Evolutionary conservation across 2,113 vertebrate genomes (phyloP).

Genomic region (Cisticola juncidis): DNA sequence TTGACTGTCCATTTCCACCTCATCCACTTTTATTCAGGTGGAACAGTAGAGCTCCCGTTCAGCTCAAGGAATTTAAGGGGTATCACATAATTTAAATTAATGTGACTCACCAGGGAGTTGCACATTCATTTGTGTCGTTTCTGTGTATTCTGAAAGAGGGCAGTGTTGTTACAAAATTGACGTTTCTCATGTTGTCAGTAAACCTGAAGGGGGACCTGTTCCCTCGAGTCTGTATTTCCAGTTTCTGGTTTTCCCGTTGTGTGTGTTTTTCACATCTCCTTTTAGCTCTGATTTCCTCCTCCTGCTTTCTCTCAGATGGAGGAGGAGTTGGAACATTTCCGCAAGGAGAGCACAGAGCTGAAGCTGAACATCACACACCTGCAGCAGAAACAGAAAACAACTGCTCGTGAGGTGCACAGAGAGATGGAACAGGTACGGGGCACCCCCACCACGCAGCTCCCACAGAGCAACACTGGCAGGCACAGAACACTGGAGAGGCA

Average conservation of each 20-base stretch:
- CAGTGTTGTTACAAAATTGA: slow-evolving; percentile 37
- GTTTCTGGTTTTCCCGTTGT: not conserved
- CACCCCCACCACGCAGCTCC: not conserved
- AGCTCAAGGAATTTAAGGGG: not conserved
- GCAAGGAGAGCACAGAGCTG: slow-evolving; percentile 80
- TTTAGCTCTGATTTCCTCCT: not conserved
- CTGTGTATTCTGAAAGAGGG: slow-evolving; percentile 14
- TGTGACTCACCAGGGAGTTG: not conserved
- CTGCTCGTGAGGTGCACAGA: slow-evolving; percentile 75
- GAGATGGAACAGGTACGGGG: slow-evolving; percentile 82
- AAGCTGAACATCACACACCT: slow-evolving; percentile 81
- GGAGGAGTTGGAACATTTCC: slow-evolving; percentile 77
- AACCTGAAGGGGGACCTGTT: not conserved
- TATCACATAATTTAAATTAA: not conserved
- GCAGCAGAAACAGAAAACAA: slow-evolving; percentile 82
- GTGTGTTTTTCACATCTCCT: not conserved
- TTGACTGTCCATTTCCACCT: not conserved
- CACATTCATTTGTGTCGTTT: not conserved
- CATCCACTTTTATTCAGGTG: not conserved
- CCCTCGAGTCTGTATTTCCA: not conserved
- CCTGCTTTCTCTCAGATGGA: slow-evolving; percentile 80
- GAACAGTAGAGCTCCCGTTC: not conserved
- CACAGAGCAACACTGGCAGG: not conserved
- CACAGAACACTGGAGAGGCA: not conserved
- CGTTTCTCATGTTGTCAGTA: not conserved